These are phyloP conservation scores for Cryptus viduatorius DNA, from an alignment of 2,888 invertebrate species.

Conservation along the genomic window DNA sequence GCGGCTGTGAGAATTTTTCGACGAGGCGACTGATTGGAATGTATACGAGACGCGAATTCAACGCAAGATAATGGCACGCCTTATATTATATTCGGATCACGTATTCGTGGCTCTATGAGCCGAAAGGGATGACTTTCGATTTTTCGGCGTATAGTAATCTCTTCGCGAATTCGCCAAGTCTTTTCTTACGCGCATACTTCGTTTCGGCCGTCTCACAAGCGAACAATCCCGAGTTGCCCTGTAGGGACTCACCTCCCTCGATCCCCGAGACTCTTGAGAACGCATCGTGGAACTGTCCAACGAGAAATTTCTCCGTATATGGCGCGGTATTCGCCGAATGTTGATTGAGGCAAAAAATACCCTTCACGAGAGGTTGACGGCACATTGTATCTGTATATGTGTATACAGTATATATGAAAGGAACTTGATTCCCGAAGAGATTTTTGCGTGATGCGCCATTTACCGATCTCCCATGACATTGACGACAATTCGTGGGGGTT, in stretches of 20 bases:
- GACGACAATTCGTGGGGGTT: neutral
- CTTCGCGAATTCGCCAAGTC: conserved; percentile 33
- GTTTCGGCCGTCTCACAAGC: conserved; percentile 37
- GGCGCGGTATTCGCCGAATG: conserved; percentile 78
- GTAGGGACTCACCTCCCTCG: neutral
- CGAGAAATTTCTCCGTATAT: conserved; percentile 77
- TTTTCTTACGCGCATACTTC: conserved; percentile 60
- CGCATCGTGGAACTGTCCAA: conserved; percentile 65
- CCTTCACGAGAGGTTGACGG: conserved; percentile 46
- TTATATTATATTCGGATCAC: conserved; percentile 22
- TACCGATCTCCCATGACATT: conserved; percentile 43
- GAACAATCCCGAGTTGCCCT: neutral
- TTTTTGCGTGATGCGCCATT: conserved; percentile 29
- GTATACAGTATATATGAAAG: conserved; percentile 18
- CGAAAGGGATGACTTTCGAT: conserved; percentile 58
- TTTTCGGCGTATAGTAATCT: conserved; percentile 54
- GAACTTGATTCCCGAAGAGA: conserved; percentile 32
- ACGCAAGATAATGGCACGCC: neutral
- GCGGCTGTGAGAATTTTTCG: conserved; percentile 9
- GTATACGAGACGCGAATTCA: neutral
- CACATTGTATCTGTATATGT: conserved; percentile 21
- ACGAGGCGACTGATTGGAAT: conserved; percentile 25
- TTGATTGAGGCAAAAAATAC: conserved; percentile 73
- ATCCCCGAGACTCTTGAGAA: neutral
- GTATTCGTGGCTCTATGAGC: conserved; percentile 11